phyloP scores from a whole-genome alignment of 1,140 invertebrate species.

The Popillia japonica region DNA sequence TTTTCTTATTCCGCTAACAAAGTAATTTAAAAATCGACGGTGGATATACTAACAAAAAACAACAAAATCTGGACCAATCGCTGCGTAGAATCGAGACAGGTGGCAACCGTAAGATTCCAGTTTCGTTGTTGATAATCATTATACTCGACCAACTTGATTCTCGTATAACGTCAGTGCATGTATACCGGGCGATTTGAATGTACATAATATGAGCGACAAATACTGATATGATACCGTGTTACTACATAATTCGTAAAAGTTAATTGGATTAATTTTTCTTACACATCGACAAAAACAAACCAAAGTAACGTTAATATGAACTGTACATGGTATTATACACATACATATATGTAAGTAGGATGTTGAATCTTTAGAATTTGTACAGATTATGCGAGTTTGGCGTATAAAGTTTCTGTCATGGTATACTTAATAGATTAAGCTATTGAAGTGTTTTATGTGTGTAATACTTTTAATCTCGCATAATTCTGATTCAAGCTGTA shows the following conservation, averaged over 20 bases:
- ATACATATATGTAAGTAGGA: too few relatives aligned
- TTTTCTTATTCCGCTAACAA: slow-evolving; percentile 41
- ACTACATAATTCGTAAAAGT: neutral
- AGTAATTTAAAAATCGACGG: slow-evolving; percentile 43
- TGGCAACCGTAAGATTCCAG: slow-evolving; percentile 52
- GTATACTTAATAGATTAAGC: too few relatives aligned
- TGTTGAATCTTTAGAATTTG: too few relatives aligned
- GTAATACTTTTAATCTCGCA: too few relatives aligned
- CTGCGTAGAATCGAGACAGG: slow-evolving; percentile 49
- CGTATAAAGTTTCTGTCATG: too few relatives aligned
- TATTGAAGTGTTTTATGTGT: too few relatives aligned
- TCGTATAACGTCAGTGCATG: slow-evolving; percentile 33
- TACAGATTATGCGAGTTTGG: too few relatives aligned
- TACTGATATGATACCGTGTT: neutral
- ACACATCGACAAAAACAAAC: neutral
- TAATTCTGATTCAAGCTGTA: too few relatives aligned
- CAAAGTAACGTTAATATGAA: neutral
- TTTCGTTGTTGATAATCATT: slow-evolving; percentile 51
- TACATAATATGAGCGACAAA: neutral
- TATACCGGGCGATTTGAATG: slow-evolving; percentile 26
- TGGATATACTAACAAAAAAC: slow-evolving; percentile 44
- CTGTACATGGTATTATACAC: neutral
- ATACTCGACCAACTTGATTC: slow-evolving; percentile 47
- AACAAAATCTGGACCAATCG: slow-evolving; percentile 51
- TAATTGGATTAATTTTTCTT: slow-evolving; percentile 4